Evolutionary conservation across 2,888 invertebrate species (phyloP), one percentile per base, ranked within the genome.

Genomic region (Drosophila dives): DNA sequence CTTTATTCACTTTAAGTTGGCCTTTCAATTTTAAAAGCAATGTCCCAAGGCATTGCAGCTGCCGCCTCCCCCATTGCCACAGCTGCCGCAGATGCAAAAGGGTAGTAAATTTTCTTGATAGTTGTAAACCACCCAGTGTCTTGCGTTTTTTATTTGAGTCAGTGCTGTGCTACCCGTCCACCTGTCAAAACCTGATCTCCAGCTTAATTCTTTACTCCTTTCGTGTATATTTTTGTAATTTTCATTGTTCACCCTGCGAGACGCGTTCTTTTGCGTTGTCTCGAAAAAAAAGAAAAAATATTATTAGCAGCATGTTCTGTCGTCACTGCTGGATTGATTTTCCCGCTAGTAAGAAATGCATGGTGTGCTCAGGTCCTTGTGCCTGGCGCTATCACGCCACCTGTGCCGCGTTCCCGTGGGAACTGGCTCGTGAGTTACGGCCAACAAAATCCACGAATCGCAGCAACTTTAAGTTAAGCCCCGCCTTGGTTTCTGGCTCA

Each of bases 261-360:
- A 65, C 65, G n/a, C 7, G 50, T 4, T 33, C 32, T 6, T 5
- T 36, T 40, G 34, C 38, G 36, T 17, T 53, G 42, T 20, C 56
- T 50, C 23, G 48, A 45, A 32, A 29, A 20, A 34, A 5, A 23
- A 34, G 1, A 6, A 51, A 50, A 10, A 51, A 84, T 83, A 79
- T 81, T 85, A 85, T 83, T 72, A 86, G 81, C 68, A 84, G 72
- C 75, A 91, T 92, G 90, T 92, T 92, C 81, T 93, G 92, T 86
- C 91, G 91, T 72, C 92, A 90, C 81, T 93, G 93, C 67, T 92
- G 93, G 93, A 91, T 92, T 83, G 92, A 93, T 91, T 93, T 93
- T 64, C 81, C 77, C 64, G 73, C 80, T 74, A 79, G 75, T 45
- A 92, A 90, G 62, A 49, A 77, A 40, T 86, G 72, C 64, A 75